phyloP scores from a whole-genome alignment of 2,888 invertebrate genomes.

The Dolomedes plantarius region DNA sequence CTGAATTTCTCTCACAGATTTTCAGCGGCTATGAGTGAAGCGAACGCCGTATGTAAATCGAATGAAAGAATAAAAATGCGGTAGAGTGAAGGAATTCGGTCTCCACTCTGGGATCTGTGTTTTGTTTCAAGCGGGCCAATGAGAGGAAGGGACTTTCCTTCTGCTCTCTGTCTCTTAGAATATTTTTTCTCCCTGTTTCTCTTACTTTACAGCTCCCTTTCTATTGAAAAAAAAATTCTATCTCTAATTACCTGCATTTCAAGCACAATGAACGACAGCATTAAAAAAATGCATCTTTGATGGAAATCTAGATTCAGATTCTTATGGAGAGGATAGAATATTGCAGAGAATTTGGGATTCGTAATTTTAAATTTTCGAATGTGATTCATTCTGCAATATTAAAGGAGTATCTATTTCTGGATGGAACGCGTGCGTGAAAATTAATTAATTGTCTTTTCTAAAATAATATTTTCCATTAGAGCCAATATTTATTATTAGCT shows the following conservation, averaged over 20 bases:
- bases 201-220: neutral
- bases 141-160: slow-evolving; percentile 18
- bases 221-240: neutral
- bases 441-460: no score
- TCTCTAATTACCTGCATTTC: slow-evolving; percentile 7
- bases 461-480: no score
- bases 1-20: slow-evolving; percentile 47
- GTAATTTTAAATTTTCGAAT: no score
- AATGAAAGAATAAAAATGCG: slow-evolving; percentile 39
- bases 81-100: slow-evolving; percentile 34
- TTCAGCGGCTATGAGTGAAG: slow-evolving; percentile 20
- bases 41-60: slow-evolving; percentile 55
- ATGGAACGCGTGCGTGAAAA: no score
- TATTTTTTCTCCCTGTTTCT: neutral
- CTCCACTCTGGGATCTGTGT: slow-evolving; percentile 29
- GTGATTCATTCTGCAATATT: no score
- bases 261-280: neutral
- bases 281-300: neutral
- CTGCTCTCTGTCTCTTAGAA: neutral
- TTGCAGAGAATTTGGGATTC: no score
- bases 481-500: no score
- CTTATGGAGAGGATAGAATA: no score
- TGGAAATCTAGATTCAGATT: no score
- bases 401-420: no score
- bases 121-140: slow-evolving; percentile 50